Conservation (phyloP, 2,113 vertebrate species). For the Dasyornis broadbenti region DNA sequence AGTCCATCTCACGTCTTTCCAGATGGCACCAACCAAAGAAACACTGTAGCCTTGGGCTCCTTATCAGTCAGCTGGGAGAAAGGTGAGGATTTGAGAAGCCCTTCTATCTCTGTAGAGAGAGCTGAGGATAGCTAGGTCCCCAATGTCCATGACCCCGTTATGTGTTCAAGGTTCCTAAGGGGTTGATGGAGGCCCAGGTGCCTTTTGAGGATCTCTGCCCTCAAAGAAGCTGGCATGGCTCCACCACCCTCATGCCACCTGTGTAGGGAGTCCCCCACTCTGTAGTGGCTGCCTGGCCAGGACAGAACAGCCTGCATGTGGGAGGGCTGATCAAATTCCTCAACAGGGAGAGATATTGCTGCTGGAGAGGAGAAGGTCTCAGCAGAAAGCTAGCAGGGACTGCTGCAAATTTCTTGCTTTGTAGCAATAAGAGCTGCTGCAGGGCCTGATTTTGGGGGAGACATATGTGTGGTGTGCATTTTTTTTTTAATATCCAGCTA, state of each 20-base stretch:
- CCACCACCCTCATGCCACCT: neutral
- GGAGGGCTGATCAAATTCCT: slow-evolving; percentile 5
- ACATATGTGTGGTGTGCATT: neutral
- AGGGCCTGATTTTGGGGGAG: neutral
- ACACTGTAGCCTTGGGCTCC: fast-evolving
- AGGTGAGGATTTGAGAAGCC: neutral
- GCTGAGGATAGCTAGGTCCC: neutral
- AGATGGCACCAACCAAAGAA: neutral
- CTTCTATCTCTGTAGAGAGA: neutral
- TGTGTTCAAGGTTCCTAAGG: neutral
- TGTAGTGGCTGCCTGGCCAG: neutral
- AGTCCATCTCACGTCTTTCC: neutral
- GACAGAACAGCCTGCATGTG: neutral
- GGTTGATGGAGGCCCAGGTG: neutral
- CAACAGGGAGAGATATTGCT: neutral
- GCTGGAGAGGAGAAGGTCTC: neutral
- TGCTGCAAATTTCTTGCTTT: neutral
- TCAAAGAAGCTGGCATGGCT: neutral
- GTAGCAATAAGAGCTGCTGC: neutral
- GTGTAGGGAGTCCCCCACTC: neutral
- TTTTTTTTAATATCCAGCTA: neutral
- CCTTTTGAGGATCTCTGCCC: neutral
- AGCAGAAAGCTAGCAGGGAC: neutral
- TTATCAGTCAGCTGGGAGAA: neutral
- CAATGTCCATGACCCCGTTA: fast-evolving